Conservation (phyloP, 2,888 invertebrate species). For the Resseliella maxima region DNA sequence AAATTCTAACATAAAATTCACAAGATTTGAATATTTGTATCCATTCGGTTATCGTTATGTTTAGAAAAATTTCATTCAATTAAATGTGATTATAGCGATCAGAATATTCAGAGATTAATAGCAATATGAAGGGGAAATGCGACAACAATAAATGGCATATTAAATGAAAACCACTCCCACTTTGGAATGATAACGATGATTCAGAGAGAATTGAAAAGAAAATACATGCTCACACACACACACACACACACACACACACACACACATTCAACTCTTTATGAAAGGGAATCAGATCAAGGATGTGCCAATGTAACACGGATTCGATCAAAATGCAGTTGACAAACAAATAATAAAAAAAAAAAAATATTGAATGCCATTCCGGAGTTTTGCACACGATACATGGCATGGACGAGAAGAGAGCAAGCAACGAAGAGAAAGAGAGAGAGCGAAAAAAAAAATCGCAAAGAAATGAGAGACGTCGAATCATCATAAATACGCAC, state of each 20-base stretch:
- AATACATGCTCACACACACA: background rate
- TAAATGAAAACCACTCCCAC: conserved; percentile 20
- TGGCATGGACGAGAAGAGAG: background rate
- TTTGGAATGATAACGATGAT: conserved; percentile 51
- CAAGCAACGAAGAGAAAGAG: background rate
- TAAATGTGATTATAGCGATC: conserved; percentile 8
- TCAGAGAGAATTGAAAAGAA: conserved; percentile 30
- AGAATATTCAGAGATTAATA: background rate
- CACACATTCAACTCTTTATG: no score
- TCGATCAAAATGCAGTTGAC: background rate
- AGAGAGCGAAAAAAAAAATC: no score
- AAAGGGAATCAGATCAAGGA: conserved; percentile 43
- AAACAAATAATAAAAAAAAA: background rate
- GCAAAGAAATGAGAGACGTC: background rate
- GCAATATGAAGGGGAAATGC: background rate
- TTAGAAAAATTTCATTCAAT: background rate
- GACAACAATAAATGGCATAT: background rate
- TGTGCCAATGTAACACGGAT: background rate
- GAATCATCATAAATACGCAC: conserved; percentile 19
- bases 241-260: no score
- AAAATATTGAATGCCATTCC: background rate
- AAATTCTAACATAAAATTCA: no score
- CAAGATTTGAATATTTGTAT: background rate
- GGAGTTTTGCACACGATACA: background rate
- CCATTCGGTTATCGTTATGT: conserved; percentile 2